phyloP scores from a whole-genome alignment of 2,113 vertebrate genomes.

The Trogon surrucura region DNA sequence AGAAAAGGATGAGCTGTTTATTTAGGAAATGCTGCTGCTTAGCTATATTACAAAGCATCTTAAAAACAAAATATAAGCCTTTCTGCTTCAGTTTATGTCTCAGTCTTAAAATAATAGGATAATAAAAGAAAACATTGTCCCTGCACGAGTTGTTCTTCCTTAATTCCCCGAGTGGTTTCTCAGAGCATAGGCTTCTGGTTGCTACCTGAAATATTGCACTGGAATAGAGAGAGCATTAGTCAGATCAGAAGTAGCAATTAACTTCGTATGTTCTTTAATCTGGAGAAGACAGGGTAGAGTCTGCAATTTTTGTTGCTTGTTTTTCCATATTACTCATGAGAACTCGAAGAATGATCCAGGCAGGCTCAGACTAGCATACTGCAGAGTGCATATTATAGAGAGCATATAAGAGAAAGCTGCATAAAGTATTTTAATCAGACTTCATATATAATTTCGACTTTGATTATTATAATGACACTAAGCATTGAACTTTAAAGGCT shows the following conservation, averaged over 20 bases:
- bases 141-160: neutral
- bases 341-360: neutral
- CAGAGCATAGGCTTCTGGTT: neutral
- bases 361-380: neutral
- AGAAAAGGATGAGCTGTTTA: neutral
- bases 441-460: neutral
- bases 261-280: neutral
- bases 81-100: neutral
- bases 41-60: neutral
- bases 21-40: neutral
- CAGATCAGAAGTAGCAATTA: neutral
- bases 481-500: conserved; percentile 11
- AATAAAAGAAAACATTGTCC: neutral
- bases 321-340: neutral
- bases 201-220: neutral
- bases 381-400: neutral
- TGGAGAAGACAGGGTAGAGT: neutral
- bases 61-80: neutral
- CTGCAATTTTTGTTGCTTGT: neutral
- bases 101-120: neutral
- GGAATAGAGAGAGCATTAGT: neutral
- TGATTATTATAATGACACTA: neutral
- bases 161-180: neutral
- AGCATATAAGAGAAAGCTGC: neutral
- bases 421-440: neutral